Evolutionary conservation across 2,797 vertebrate species (phyloP).

Genomic region (Phataginus tetradactyla): DNA sequence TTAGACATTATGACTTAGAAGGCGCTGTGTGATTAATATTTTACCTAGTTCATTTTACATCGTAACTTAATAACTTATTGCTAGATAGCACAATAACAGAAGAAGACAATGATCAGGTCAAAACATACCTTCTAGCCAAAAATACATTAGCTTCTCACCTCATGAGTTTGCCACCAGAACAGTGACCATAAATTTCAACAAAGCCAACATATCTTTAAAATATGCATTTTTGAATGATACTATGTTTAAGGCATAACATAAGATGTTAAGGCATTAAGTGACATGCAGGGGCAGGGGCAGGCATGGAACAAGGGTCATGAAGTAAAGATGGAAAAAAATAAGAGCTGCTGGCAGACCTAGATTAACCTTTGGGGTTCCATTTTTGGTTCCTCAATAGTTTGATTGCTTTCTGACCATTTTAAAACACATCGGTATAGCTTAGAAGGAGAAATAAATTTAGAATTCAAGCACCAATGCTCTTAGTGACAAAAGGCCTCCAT

Average conservation of each 20-base stretch:
- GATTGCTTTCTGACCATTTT: not conserved
- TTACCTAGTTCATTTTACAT: not conserved
- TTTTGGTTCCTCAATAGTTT: not conserved
- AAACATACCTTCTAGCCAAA: not conserved
- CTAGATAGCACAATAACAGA: not conserved
- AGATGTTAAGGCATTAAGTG: not conserved
- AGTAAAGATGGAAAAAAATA: not conserved
- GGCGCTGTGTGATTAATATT: not conserved
- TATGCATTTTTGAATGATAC: not conserved
- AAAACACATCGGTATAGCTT: not conserved
- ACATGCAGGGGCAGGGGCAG: not conserved
- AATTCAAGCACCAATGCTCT: not conserved
- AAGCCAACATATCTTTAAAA: not conserved
- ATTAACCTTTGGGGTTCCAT: not conserved
- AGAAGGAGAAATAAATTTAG: constrained; percentile 32
- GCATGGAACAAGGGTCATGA: not conserved
- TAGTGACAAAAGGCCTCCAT: constrained; percentile 14
- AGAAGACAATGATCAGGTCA: not conserved
- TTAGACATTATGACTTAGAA: not conserved
- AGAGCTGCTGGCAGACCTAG: not conserved
- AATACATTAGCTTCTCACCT: not conserved
- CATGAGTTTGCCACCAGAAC: not conserved
- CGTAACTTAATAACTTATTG: not conserved
- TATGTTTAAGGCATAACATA: not conserved
- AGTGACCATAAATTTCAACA: not conserved